A percentile compares a stretch with the other conserved stretches of the same genome.
Conservation (phyloP, 2,113 vertebrate genomes). For the Procavia capensis region DNA sequence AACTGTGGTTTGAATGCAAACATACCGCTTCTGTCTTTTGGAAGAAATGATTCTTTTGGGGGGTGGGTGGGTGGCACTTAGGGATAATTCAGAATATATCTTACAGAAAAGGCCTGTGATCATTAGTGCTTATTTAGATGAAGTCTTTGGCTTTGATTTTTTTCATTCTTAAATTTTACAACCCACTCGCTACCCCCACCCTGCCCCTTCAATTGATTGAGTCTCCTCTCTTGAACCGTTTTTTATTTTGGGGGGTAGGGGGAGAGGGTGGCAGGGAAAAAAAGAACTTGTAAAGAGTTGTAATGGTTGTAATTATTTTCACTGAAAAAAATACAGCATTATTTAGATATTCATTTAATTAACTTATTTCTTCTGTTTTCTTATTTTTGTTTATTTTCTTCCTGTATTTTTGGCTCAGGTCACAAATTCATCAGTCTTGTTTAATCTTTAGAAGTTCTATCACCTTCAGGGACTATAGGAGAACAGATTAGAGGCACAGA, state of each 20-base stretch:
- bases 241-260: neutral
- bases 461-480: neutral
- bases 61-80: neutral
- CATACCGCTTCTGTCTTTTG: neutral
- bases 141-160: neutral
- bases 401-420: neutral
- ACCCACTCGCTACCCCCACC: neutral
- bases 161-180: neutral
- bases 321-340: neutral
- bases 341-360: neutral
- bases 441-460: neutral
- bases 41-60: neutral
- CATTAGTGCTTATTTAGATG: neutral
- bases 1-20: neutral
- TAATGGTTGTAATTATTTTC: neutral
- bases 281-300: neutral
- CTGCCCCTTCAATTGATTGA: neutral
- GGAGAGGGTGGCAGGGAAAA: neutral
- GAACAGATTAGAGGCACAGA: neutral
- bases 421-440: neutral
- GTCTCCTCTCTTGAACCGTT: neutral
- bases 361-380: neutral
- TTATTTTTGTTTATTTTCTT: constrained; percentile 21
- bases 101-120: neutral
- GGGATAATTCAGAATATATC: neutral